Base-by-base conservation (phyloP, 2,888 invertebrate genomes). In the Drosophila rubida region DNA sequence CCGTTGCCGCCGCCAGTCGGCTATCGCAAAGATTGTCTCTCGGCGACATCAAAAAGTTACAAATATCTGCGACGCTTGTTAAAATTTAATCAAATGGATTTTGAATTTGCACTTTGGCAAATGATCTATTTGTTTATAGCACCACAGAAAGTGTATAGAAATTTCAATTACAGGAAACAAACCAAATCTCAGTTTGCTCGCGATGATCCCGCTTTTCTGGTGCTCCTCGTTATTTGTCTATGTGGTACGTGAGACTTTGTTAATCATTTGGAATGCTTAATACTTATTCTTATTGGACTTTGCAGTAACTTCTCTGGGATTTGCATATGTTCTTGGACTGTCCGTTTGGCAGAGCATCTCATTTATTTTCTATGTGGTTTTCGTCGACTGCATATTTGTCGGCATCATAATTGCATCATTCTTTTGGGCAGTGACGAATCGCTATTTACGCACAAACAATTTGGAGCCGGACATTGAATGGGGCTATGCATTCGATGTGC, bases 21-120 rank as follows among this genome's bases (percentile, higher is more conserved):
- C 87, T 93, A 93, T 87, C 95, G 95, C 84, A 94, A 94, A 46
- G 94, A 95, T 79, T 95, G 95, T 82, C 95, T 96, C 86, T 95
- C 96, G 62, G 98, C 97, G 2, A 95, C 97, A 41, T 95, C 96
- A 42, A 98, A 98, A 92, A 94, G 96, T 69, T 96, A 96, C 92
- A 96, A 96, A 93, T 97, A 97, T 92, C 93, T 98, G 53, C 93
- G 96, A 76, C 94, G 97, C 88, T 92, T 98, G 65, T 93, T 97
- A 65, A 96, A 97, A 92, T 98, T 98, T 90, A 95, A 97, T 89
- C 99, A 99, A 93, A 99, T 99, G 99, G 99, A 99, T 93, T 99
- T 99, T 93, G 98, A 99, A 91, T 99, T 98, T 93, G 99, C 99
- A 0, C 93, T 96, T n/a, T 99, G 99, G 99, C 99, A 99, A 94